A percentile compares a stretch with the other conserved stretches of the same genome.
Conservation (phyloP, 1,140 invertebrate genomes). For the Drosophila rufa region DNA sequence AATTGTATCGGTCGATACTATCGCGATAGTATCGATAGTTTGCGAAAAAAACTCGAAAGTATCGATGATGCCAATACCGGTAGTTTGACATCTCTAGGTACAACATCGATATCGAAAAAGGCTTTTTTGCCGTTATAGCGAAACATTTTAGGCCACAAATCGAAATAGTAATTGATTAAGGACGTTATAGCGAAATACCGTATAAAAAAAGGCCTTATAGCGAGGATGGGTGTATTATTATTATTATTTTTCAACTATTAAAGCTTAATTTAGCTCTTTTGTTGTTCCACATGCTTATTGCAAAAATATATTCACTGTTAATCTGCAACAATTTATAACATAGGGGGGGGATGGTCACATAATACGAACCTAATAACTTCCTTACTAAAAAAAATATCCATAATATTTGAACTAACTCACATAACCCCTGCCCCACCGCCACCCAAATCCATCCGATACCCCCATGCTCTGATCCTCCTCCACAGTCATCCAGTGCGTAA, state of each 20-base stretch:
- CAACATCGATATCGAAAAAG: too few relatives aligned
- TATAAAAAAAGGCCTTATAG: too few relatives aligned
- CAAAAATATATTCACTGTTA: neutral
- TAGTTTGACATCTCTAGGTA: too few relatives aligned
- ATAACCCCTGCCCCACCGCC: slow-evolving; percentile 6
- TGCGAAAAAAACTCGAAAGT: too few relatives aligned
- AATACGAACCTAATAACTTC: neutral
- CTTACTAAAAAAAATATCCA: neutral
- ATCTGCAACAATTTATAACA: neutral
- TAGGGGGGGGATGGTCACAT: neutral
- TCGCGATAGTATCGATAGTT: too few relatives aligned
- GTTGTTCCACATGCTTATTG: neutral
- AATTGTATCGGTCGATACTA: too few relatives aligned
- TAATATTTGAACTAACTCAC: slow-evolving; percentile 14
- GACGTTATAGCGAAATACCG: too few relatives aligned
- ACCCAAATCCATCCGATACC: slow-evolving; percentile 36
- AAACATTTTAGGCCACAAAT: too few relatives aligned
- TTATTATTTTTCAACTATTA: neutral
- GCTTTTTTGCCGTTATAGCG: too few relatives aligned
- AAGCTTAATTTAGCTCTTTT: neutral
- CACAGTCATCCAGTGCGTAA: slow-evolving; percentile 92
- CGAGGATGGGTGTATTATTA: too few relatives aligned
- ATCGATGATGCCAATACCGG: too few relatives aligned
- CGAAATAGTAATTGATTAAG: too few relatives aligned
- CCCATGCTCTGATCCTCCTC: slow-evolving; percentile 30